Evolutionary conservation across 1,140 invertebrate species (phyloP), one percentile per base, ranked within the genome.

Genomic region (Asobara japonica): DNA sequence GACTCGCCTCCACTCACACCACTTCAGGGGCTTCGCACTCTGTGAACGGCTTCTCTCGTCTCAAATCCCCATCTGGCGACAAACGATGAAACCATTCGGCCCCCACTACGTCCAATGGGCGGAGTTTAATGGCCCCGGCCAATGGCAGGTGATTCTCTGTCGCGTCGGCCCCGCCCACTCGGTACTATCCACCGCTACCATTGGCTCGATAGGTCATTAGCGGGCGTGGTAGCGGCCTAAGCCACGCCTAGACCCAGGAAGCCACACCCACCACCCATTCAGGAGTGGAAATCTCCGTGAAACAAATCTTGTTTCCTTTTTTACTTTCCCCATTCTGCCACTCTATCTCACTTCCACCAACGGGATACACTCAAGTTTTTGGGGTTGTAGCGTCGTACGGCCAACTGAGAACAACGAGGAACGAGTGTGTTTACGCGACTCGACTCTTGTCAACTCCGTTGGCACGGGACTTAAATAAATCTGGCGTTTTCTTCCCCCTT

Each of bases 381-480:
- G 74, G 71, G 45, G 31, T 36, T 45, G 61, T 56, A 33, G 16
- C 61, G 20, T 41, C 67, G 69, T 77, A 77, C 79, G 77, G 79
- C 79, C 79, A 78, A 79, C 77, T 70, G 77, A 76, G 77, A 82
- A 82, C 78, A 82, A 80, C 76, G 81, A 85, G 81, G 80, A 84
- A 86, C 83, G 84, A 87, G 80, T 85, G 80, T 86, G 86, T 87
- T 86, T 87, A 87, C 86, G 85, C 83, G 84, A 83, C 76, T 86
- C 79, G 82, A 86, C 84, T 86, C 84, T 87, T 87, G 84, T 86
- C 84, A 85, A 85, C 80, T 81, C 31, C 76, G 82, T 81, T 78
- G 80, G 79, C 80, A 75, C 78, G 79, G 75, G 80, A 86, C 84
- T 86, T 83, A 79, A 86, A 86, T 86, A 87, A 86, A 87, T 86